A percentile compares a stretch with the other conserved stretches of the same genome.
phyloP scores from a whole-genome alignment of 2,888 invertebrate genomes.

The Ophioninae sp. region DNA sequence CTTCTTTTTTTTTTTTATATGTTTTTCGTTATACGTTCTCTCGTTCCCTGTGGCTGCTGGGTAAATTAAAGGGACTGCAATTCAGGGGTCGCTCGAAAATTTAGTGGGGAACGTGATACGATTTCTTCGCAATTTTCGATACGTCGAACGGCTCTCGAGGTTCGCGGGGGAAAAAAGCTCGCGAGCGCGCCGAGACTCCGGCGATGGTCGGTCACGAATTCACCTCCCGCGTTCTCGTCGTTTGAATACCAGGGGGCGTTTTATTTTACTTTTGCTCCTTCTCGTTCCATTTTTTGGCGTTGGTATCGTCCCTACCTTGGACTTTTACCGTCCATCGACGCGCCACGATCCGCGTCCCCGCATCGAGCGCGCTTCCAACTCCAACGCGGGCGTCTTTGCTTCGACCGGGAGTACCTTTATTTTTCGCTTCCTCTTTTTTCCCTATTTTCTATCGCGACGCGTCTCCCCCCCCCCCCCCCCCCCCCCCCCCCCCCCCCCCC shows the following conservation, averaged over 20 bases:
- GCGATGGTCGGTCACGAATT: conserved; percentile 69
- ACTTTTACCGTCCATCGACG: conserved; percentile 53
- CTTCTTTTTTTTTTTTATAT: too few species aligned
- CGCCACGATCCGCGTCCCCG: conserved; percentile 5
- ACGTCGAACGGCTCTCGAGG: conserved; percentile 69
- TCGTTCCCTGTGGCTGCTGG: background rate
- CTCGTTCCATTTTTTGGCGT: conserved; percentile 60
- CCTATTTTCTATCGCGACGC: conserved; percentile 3
- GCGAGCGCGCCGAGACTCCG: conserved; percentile 66
- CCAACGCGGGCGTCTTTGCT: conserved; percentile 43
- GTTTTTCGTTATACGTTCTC: too few species aligned
- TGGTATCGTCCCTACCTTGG: conserved; percentile 61
- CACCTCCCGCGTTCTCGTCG: conserved; percentile 60
- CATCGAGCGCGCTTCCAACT: conserved; percentile 50
- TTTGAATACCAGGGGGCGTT: conserved; percentile 59
- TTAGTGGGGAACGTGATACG: background rate
- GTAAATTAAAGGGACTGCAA: background rate
- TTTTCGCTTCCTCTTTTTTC: conserved; percentile 8
- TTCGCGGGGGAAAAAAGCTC: conserved; percentile 72
- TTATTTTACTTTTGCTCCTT: conserved; percentile 59
- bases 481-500: background rate
- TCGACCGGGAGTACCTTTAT: conserved; percentile 4
- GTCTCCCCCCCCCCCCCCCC: background rate
- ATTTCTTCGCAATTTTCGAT: conserved; percentile 15
- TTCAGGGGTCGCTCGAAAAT: conserved; percentile 4